Conservation (phyloP, 2,113 vertebrate species). For the Solea senegalensis region DNA sequence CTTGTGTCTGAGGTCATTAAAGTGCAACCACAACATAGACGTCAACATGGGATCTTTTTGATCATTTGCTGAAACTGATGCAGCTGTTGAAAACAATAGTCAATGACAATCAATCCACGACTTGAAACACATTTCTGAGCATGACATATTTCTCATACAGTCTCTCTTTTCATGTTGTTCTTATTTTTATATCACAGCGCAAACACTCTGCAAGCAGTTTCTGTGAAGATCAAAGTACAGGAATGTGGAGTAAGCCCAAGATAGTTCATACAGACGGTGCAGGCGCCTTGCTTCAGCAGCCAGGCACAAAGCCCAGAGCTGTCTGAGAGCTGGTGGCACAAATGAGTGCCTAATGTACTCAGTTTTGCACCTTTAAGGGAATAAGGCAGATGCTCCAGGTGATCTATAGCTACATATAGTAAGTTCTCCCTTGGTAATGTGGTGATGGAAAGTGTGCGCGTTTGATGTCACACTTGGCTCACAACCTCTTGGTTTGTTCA, state of each 20-base stretch:
- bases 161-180: constrained; percentile 11
- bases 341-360: constrained; percentile 37
- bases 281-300: constrained; percentile 20
- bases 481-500: not conserved
- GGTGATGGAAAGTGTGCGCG: not conserved
- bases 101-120: constrained; percentile 4
- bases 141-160: not conserved
- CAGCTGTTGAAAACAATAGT: not conserved
- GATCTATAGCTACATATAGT: constrained; percentile 3
- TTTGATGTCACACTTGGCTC: constrained; percentile 5
- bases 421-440: constrained; percentile 19
- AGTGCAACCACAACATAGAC: not conserved
- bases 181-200: not conserved
- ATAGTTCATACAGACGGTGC: constrained; percentile 25
- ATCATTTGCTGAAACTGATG: constrained; percentile 12
- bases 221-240: constrained; percentile 21
- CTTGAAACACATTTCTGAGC: not conserved
- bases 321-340: constrained; percentile 38
- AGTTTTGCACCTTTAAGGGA: constrained; percentile 30
- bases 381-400: constrained; percentile 23
- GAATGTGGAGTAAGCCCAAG: not conserved
- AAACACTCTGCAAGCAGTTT: not conserved
- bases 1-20: too few relatives aligned
- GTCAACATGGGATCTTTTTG: not conserved
- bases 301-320: constrained; percentile 35